Evolutionary conservation across 2,113 vertebrate genomes (phyloP).

Genomic region (Procavia capensis): DNA sequence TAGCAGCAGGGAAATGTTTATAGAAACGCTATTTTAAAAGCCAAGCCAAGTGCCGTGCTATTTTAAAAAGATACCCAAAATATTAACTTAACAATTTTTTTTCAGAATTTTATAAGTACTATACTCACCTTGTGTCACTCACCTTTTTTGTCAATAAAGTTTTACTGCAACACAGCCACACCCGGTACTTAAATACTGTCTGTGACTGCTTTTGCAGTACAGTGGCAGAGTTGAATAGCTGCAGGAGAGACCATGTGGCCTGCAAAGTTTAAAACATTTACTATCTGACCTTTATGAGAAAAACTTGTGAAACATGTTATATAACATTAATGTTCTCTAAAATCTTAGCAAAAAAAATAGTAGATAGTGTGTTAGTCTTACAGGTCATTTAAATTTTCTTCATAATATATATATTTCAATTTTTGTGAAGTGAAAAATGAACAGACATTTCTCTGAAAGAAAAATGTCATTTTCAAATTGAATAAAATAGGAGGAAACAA

Average conservation of each 20-base stretch:
- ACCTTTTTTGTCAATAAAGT: not conserved
- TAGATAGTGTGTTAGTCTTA: not conserved
- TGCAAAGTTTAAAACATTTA: not conserved
- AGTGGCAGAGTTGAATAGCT: not conserved
- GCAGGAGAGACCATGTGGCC: not conserved
- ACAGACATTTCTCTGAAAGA: not conserved
- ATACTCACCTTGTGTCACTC: not conserved
- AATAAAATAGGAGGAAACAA: not conserved
- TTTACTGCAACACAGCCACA: not conserved
- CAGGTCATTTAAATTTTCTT: not conserved
- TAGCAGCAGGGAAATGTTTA: not conserved
- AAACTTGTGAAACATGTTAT: not conserved
- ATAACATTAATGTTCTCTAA: not conserved
- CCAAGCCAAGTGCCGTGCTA: too few relatives aligned
- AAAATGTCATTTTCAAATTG: not conserved
- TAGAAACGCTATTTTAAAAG: conserved; percentile 8
- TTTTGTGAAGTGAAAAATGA: not conserved
- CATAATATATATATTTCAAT: not conserved
- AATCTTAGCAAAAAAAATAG: not conserved
- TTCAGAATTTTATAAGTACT: not conserved
- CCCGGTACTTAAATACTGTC: not conserved
- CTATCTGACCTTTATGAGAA: not conserved
- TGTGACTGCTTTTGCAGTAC: not conserved
- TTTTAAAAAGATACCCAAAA: not conserved
- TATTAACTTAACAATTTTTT: not conserved